Evolutionary conservation across 2,888 invertebrate species (phyloP), one percentile per base, ranked within the genome.

Genomic region (Chromoteleia sp.): DNA sequence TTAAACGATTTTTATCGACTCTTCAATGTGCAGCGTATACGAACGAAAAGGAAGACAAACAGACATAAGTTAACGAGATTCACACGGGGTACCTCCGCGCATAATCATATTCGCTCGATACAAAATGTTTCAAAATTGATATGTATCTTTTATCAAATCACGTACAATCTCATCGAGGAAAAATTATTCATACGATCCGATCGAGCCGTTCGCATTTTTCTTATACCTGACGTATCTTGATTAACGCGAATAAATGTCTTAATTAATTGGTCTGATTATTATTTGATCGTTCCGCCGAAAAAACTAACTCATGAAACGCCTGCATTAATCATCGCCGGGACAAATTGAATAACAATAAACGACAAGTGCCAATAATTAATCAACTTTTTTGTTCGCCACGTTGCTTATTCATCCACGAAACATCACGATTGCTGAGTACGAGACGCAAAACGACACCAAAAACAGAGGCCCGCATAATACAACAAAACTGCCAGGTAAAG

Each of bases 91-190:
- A 65, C 36, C 19, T 61, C 8, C 10, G 14, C 15, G 39, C 45
- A 43, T 63, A 61, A 77, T 77, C 61, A 19, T 43, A 54, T 54
- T 68, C 61, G 30, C 43, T 59, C 43, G 30, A 61, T 29, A 36
- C 59, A 17, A 52, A 43, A 36, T 59, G 21, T n/a, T 7, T 39
- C 21, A 70, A 63, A 70, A 76, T 54, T 61, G 76, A 76, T 76
- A 76, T 54, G 68, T 50, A 76, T 67, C 75, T 67, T 58, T 10
- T 21, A 33, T 67, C 50, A 52, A 58, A 74, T n/a, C 56, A 14
- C 41, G 12, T 12, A 33, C 17, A 70, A 33, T 8, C 50, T 25
- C 33, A n/a, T 7, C 17, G 39, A 36, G 19, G 36, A 33, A 58
- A 75, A 36, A 67, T 75, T 36, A 21, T 15, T 39, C 50, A 33